A percentile compares a stretch with the other conserved stretches of the same genome.
phyloP scores from a whole-genome alignment of 2,797 vertebrate species.

The Huso huso region DNA sequence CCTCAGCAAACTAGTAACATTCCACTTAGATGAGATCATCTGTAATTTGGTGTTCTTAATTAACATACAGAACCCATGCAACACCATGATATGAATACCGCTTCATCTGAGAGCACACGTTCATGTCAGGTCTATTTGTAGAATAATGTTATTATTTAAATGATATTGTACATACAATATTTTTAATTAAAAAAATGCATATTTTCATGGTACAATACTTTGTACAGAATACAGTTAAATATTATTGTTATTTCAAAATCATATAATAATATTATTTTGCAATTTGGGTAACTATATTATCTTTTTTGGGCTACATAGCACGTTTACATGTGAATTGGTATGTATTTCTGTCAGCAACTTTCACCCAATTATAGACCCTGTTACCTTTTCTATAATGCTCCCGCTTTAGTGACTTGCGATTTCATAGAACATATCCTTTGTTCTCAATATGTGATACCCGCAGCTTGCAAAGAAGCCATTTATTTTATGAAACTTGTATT shows the following conservation, averaged over 20 bases:
- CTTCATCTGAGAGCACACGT: background rate
- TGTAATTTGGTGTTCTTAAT: conserved; percentile 46
- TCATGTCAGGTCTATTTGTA: background rate
- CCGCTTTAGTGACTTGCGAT: conserved; percentile 6
- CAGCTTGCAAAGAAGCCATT: conserved; percentile 37
- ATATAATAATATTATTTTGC: no score
- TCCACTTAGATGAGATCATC: conserved; percentile 41
- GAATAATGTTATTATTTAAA: background rate
- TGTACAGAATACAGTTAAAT: no score
- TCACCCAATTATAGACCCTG: no score
- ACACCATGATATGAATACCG: background rate
- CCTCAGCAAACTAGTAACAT: conserved; percentile 39
- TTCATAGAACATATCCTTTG: conserved; percentile 27
- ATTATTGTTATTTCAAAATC: no score
- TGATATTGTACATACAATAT: no score
- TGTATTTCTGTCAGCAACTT: no score
- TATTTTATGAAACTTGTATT: conserved; percentile 52
- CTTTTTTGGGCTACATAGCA: no score
- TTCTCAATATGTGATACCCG: conserved; percentile 23
- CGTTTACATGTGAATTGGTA: no score
- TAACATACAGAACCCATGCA: conserved; percentile 35
- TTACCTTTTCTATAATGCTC: background rate
- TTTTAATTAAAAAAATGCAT: no score
- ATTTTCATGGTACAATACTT: no score
- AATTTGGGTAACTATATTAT: no score